phyloP scores from a whole-genome alignment of 2,888 invertebrate genomes.

The Cheilosia vulpina region DNA sequence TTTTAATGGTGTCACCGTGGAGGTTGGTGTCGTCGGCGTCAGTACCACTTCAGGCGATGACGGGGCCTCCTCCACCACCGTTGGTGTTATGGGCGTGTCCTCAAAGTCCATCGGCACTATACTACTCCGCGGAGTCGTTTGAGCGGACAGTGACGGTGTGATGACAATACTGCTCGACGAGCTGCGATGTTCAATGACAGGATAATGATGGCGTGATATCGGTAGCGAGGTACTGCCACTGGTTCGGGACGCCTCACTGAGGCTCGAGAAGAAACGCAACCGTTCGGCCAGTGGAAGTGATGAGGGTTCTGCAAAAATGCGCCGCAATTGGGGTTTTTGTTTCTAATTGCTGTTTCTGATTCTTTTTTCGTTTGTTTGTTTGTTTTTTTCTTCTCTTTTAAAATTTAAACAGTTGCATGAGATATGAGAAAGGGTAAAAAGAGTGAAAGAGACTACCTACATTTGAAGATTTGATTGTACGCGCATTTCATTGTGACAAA shows the following conservation, averaged over 20 bases:
- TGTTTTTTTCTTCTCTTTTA: slow-evolving; percentile 41
- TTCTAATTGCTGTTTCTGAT: slow-evolving; percentile 15
- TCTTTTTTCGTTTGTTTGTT: slow-evolving; percentile 51
- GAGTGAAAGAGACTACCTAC: slow-evolving; percentile 20
- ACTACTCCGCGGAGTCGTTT: slow-evolving; percentile 78
- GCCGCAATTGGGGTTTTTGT: slow-evolving; percentile 34
- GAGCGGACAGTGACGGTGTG: slow-evolving; percentile 28
- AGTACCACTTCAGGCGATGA: slow-evolving; percentile 20
- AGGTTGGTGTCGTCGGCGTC: slow-evolving; percentile 66
- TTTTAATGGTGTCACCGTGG: slow-evolving; percentile 74
- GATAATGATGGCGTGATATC: slow-evolving; percentile 34
- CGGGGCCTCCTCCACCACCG: slow-evolving; percentile 2
- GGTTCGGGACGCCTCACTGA: slow-evolving; percentile 77
- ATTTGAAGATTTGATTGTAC: slow-evolving; percentile 30
- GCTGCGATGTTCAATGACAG: slow-evolving; percentile 77
- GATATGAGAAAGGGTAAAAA: slow-evolving; percentile 15
- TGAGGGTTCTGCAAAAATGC: slow-evolving; percentile 80
- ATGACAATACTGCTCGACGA: slow-evolving; percentile 65
- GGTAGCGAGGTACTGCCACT: slow-evolving; percentile 48
- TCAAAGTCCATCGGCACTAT: slow-evolving; percentile 66
- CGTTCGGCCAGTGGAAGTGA: slow-evolving; percentile 82
- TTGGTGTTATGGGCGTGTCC: slow-evolving; percentile 48
- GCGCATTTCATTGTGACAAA: slow-evolving; percentile 56
- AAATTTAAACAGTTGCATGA: slow-evolving; percentile 10
- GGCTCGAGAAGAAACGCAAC: slow-evolving; percentile 81